Conservation (phyloP, 2,888 invertebrate genomes). For the Liopterus haemorrhoidalis region DNA sequence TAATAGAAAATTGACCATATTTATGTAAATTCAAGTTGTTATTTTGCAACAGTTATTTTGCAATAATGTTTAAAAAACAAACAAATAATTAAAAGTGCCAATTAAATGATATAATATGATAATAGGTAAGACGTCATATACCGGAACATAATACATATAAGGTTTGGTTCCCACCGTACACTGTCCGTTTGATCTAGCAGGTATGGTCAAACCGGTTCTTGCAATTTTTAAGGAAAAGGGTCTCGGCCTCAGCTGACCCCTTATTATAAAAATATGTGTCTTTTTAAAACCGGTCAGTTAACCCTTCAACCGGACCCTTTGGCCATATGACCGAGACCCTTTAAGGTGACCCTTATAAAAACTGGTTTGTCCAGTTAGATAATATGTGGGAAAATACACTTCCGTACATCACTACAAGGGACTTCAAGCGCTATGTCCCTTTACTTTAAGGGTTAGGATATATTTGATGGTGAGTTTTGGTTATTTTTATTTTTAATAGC, state of each 20-base stretch:
- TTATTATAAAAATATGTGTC: conserved; percentile 21
- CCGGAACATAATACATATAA: neutral
- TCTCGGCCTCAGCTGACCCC: conserved; percentile 20
- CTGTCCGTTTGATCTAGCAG: conserved; percentile 13
- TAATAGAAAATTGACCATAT: too few species aligned
- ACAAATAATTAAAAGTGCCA: too few species aligned
- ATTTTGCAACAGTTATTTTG: too few species aligned
- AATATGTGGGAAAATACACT: conserved; percentile 18
- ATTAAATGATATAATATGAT: too few species aligned
- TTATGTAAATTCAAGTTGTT: too few species aligned
- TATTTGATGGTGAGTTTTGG: conserved; percentile 2
- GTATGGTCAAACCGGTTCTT: conserved; percentile 23
- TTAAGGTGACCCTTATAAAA: conserved; percentile 18
- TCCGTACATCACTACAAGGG: conserved; percentile 2
- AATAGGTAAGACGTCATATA: too few species aligned
- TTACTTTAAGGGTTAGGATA: conserved; percentile 4
- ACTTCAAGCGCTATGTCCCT: neutral
- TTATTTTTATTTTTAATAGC: conserved; percentile 16
- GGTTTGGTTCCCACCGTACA: conserved; percentile 9
- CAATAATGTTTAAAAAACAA: too few species aligned
- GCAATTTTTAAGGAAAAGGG: conserved; percentile 19
- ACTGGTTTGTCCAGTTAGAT: conserved; percentile 22
- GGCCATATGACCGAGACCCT: conserved; percentile 7
- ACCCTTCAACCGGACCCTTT: conserved; percentile 15
- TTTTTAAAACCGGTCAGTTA: conserved; percentile 23